A percentile compares a stretch with the other conserved stretches of the same genome.
Evolutionary conservation across 1,140 invertebrate genomes (phyloP).

Genomic region (Caerostris extrusa): DNA sequence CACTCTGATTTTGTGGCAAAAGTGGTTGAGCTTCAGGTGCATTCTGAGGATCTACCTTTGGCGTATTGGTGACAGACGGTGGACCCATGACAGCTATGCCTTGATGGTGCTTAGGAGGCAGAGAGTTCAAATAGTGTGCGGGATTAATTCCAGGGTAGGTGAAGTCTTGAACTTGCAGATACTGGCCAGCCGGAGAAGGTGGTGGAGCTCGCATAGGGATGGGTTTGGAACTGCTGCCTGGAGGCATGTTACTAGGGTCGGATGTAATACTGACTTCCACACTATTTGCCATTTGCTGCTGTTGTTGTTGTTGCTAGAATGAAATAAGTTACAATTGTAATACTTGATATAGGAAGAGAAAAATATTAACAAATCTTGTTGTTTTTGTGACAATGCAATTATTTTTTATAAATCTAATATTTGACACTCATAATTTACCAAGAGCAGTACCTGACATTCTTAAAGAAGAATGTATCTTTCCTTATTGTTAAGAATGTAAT

Average conservation of each 20-base stretch:
- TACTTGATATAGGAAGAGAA: too few relatives aligned
- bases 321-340: too few relatives aligned
- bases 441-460: too few relatives aligned
- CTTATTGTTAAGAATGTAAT: too few relatives aligned
- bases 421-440: too few relatives aligned
- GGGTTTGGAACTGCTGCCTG: not conserved
- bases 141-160: constrained; percentile 70
- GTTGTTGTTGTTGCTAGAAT: constrained; percentile 34
- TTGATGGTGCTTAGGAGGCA: constrained; percentile 57
- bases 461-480: too few relatives aligned
- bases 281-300: constrained; percentile 55
- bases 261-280: not conserved
- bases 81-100: constrained; percentile 43
- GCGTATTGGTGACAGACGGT: constrained; percentile 45
- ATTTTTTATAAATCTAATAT: too few relatives aligned
- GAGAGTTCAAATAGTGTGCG: constrained; percentile 65
- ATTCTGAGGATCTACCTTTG: constrained; percentile 53
- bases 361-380: too few relatives aligned
- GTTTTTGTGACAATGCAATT: too few relatives aligned
- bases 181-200: constrained; percentile 71
- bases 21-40: constrained; percentile 67
- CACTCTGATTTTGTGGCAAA: constrained; percentile 64
- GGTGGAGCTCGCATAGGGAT: constrained; percentile 64
- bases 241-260: not conserved
- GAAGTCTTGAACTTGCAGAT: constrained; percentile 74